A percentile compares a stretch with the other conserved stretches of the same genome.
These are phyloP conservation scores for Penaeus japonicus DNA, from an alignment of 1,140 invertebrate species.

Conservation along the genomic window DNA sequence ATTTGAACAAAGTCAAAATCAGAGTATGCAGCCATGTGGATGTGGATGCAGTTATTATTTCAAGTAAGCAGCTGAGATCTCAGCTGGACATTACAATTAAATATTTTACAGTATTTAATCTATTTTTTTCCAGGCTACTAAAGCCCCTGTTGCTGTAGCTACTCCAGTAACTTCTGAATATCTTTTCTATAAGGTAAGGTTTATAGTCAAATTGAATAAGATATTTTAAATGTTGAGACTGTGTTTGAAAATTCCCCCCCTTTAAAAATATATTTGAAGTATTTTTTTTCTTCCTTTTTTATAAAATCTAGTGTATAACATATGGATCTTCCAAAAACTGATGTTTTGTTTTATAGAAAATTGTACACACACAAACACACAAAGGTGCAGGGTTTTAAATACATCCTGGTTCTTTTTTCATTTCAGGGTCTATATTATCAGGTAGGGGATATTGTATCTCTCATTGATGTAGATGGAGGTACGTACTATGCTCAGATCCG, in stretches of 20 bases:
- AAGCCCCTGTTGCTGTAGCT: conserved; percentile 80
- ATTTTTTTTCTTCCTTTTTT: neutral
- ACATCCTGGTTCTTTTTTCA: conserved; percentile 17
- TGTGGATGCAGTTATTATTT: too few species aligned
- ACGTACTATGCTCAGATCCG: conserved; percentile 90
- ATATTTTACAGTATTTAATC: neutral
- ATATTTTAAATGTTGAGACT: conserved; percentile 45
- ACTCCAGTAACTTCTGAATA: conserved; percentile 82
- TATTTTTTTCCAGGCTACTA: conserved; percentile 70
- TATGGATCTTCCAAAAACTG: neutral
- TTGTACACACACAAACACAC: neutral
- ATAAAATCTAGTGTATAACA: neutral
- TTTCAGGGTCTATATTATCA: conserved; percentile 82
- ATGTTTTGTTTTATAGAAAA: conserved; percentile 19
- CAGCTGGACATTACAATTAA: too few species aligned
- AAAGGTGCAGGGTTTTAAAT: neutral
- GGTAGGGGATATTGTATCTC: conserved; percentile 89
- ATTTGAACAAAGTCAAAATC: too few species aligned
- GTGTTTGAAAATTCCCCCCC: neutral
- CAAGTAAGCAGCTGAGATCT: too few species aligned
- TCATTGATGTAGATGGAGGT: conserved; percentile 79
- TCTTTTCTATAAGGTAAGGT: conserved; percentile 80
- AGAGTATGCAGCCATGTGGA: too few species aligned
- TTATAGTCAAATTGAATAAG: neutral
- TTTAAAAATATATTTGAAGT: too few species aligned